Evolutionary conservation across 2,113 vertebrate genomes (phyloP).

Genomic region (Setophaga kirtlandii): DNA sequence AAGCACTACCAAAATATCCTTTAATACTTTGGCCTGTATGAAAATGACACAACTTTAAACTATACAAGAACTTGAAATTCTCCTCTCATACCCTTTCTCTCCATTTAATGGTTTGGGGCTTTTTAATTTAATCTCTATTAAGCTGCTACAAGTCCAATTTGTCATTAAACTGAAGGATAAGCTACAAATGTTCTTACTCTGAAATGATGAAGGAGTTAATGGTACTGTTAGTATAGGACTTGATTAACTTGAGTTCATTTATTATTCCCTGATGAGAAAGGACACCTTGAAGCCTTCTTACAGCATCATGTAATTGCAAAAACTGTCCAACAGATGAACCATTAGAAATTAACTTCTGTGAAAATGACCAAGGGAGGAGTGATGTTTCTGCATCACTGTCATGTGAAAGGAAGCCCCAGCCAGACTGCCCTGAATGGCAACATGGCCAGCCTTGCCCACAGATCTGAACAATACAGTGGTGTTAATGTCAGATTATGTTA

Average conservation of each 20-base stretch:
- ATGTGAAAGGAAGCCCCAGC: neutral
- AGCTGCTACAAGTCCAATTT: neutral
- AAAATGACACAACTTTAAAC: neutral
- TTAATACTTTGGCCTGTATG: neutral
- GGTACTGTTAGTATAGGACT: neutral
- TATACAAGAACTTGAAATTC: neutral
- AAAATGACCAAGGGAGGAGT: neutral
- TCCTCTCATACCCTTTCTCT: neutral
- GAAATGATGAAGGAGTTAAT: neutral
- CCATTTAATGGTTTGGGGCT: neutral
- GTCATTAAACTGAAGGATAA: neutral
- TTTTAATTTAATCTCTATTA: neutral
- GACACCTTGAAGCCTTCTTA: neutral
- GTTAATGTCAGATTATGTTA: neutral
- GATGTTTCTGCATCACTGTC: neutral
- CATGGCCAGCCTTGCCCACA: neutral
- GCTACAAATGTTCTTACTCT: neutral
- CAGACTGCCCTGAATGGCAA: neutral
- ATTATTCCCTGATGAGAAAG: neutral
- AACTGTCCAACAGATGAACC: neutral
- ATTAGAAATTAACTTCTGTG: neutral
- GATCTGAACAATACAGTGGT: neutral
- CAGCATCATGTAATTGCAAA: too few species aligned
- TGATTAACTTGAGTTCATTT: neutral
- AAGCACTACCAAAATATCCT: neutral